phyloP scores from a whole-genome alignment of 2,797 vertebrate species.

The Catamblyrhynchus diadema region DNA sequence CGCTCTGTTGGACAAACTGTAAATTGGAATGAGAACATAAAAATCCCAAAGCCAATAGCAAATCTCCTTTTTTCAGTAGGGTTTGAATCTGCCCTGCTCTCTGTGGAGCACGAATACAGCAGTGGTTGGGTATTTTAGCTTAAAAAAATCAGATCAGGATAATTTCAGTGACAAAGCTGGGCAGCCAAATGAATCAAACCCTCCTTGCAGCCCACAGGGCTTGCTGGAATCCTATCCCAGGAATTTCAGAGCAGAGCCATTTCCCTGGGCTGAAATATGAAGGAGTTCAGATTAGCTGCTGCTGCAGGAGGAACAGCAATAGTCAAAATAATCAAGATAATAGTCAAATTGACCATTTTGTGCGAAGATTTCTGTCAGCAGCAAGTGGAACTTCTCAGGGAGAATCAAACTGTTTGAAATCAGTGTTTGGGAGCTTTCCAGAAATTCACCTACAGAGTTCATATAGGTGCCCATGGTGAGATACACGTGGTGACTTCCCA shows the following conservation, averaged over 20 bases:
- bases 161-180: neutral
- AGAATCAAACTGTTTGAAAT: neutral
- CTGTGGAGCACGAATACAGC: neutral
- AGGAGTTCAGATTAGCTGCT: neutral
- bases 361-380: neutral
- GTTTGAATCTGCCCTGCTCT: neutral
- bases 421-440: neutral
- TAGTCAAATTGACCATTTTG: neutral
- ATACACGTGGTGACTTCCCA: neutral
- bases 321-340: neutral
- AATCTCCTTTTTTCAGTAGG: neutral
- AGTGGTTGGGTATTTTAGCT: neutral
- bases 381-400: neutral
- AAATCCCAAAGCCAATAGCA: neutral
- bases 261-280: neutral
- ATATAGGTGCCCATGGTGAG: neutral
- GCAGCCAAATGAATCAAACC: neutral
- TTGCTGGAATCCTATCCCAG: neutral
- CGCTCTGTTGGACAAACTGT: neutral
- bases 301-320: neutral
- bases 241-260: neutral
- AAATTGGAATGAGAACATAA: neutral
- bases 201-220: neutral
- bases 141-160: neutral
- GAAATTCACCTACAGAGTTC: neutral